Evolutionary conservation across 2,888 invertebrate genomes (phyloP), one percentile per base, ranked within the genome.

Genomic region (Dynastes hyllus): DNA sequence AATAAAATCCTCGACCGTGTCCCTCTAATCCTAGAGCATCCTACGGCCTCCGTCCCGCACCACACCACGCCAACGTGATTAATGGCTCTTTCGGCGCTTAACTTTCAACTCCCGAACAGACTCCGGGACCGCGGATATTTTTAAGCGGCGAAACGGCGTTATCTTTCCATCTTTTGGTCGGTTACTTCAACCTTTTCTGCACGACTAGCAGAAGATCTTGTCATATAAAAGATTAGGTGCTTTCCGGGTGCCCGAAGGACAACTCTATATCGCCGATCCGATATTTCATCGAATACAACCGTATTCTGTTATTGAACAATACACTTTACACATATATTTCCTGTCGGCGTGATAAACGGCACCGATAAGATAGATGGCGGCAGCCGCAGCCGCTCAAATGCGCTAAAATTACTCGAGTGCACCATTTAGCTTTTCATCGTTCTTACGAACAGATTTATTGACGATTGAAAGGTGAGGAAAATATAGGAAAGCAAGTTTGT

Each of bases 1-100:
- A 84, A 84, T 85, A 84, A 85, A 86, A 85, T 84, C 84, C 84
- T 82, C 85, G 84, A 84, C 84, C 84, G 84, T 84, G 85, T 84
- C 84, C 78, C 27, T 82, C 83, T 86, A 86, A 86, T 85, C 85
- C 85, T 81, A 81, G 80, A 81, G 82, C 84, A 83, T 84, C 84
- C 50, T 11, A 8, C 45, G 32, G 1, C 45, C 11, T 1, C 11
- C 8, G 45, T 11, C 11, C 11, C 84, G 84, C 83, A 84, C 80
- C 79, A 83, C 83, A 81, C 83, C 83, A 81, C 81, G 82, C 80
- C 82, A 84, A 84, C 83, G 84, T 86, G 86, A 86, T 86, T 86
- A 86, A 86, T 86, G 84, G 84, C 83, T 84, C 85, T 84, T 83
- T 83, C 83, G 82, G 83, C 81, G 85, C 84, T 86, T 85, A 84